Base-by-base conservation (phyloP, 1,140 invertebrate genomes). In the Neomicropteryx cornuta region DNA sequence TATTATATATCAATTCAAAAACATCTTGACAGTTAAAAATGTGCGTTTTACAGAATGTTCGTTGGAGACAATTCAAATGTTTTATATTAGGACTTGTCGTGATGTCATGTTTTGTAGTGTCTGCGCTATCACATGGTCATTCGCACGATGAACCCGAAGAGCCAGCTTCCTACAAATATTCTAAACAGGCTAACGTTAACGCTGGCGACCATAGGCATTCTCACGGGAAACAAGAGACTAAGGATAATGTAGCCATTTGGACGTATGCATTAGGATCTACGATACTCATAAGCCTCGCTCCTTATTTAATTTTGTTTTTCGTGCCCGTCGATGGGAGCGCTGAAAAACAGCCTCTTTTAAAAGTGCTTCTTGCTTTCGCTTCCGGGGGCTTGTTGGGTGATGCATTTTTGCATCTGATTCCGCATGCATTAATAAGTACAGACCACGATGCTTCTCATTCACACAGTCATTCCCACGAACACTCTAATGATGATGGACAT, bases 321-420 rank as follows among this genome's bases (percentile, higher is more conserved):
- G 89, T 99, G 48, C 95, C 94, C 1, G 66, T 98, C 33, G 83
- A 93, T 51, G 91, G 92, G 47, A 82, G 77, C 21, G 77, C 79
- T 33, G 80, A 89, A 52, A 80, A 83, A 51, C 76, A 92, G 55
- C 81, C 86, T 1, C 61, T 92, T 17, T 61, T 97, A 8, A 96
- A 95, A 63, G 73, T 96, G 24, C 63, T 97, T 11, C 64, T 97
- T 13, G 90, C 87, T 40, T 97, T 97, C 71, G 93, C 91, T 5
- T 93, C 91, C 4, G 94, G 94, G 33, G 92, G 93, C 41, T 66
- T 97, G 8, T 67, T 97, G 2, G 94, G 93, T 5, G 94, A 97
- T 72, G 92, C 94, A 4, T 97, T 97, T 67, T 66, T 97, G 2
- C 94, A 97, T 72, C 66, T 97, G 18, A 97, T 97, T 55, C 94